Conservation (phyloP, 1,140 invertebrate genomes). For the Lycorma delicatula region DNA sequence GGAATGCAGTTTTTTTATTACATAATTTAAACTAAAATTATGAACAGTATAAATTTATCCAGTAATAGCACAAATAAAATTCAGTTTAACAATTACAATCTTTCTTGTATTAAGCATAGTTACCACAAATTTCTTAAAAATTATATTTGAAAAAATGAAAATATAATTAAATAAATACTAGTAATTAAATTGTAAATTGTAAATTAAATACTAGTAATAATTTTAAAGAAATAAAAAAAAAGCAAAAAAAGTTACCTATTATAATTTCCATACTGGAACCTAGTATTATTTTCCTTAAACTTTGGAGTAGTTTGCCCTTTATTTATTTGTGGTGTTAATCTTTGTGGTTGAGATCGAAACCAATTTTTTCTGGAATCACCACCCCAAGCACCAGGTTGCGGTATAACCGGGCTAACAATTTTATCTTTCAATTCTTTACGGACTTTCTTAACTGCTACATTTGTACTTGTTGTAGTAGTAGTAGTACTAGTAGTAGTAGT, state of each 20-base stretch:
- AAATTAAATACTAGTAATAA: too few relatives aligned
- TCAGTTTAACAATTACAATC: too few relatives aligned
- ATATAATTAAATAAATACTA: too few relatives aligned
- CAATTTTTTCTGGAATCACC: constrained; percentile 40
- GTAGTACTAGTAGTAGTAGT: neutral
- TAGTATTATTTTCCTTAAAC: constrained; percentile 62
- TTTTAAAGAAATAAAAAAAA: too few relatives aligned
- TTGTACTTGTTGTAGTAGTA: neutral
- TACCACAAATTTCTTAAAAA: too few relatives aligned
- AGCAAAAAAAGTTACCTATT: constrained; percentile 50
- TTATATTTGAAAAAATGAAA: too few relatives aligned
- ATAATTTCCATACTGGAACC: constrained; percentile 93
- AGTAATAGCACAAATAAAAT: too few relatives aligned
- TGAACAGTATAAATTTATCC: too few relatives aligned
- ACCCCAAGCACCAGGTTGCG: constrained; percentile 70
- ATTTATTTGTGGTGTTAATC: constrained; percentile 25
- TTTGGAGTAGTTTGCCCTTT: constrained; percentile 46
- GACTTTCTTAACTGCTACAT: neutral
- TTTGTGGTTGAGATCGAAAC: constrained; percentile 30
- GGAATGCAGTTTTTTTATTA: too few relatives aligned
- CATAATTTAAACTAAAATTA: too few relatives aligned
- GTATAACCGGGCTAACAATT: constrained; percentile 86
- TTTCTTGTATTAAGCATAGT: too few relatives aligned
- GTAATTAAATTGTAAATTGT: too few relatives aligned
- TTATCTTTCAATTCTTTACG: constrained; percentile 56